Percentiles rank a stretch among this genome's conserved stretches.
phyloP scores from a whole-genome alignment of 2,797 vertebrate genomes.

The Betta splendens region DNA sequence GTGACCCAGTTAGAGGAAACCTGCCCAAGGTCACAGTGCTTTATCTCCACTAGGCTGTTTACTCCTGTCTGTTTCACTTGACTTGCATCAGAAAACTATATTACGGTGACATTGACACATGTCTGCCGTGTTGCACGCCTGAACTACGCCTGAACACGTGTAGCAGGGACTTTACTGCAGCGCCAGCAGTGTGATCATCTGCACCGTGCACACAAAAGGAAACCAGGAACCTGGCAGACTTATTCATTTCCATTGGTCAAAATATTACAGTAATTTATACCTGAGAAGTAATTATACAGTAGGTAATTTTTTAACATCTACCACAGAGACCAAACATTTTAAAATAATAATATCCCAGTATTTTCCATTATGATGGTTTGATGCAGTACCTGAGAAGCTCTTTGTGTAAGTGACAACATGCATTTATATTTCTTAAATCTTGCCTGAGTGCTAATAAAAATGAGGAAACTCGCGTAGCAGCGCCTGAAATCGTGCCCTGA shows the following conservation, averaged over 20 bases:
- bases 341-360: too few species aligned
- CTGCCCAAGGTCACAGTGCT: conserved; percentile 60
- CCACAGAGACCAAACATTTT: too few species aligned
- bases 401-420: conserved; percentile 13
- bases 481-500: too few species aligned
- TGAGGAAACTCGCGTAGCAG: too few species aligned
- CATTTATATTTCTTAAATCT: conserved; percentile 10
- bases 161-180: conserved; percentile 25
- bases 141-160: conserved; percentile 31
- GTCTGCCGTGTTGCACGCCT: conserved; percentile 38
- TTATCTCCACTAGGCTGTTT: conserved; percentile 62
- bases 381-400: conserved; percentile 15
- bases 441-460: too few species aligned
- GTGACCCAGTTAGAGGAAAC: conserved; percentile 52
- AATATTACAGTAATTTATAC: too few species aligned
- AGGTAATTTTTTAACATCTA: too few species aligned
- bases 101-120: conserved; percentile 48
- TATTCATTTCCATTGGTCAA: too few species aligned
- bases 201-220: neutral
- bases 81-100: conserved; percentile 65
- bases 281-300: too few species aligned
- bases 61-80: conserved; percentile 66
- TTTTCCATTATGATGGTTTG: conserved; percentile 28
- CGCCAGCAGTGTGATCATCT: conserved; percentile 17
- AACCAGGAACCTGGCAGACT: neutral